Base-by-base conservation (phyloP, 2,113 vertebrate species). In the Poecilia latipinna region DNA sequence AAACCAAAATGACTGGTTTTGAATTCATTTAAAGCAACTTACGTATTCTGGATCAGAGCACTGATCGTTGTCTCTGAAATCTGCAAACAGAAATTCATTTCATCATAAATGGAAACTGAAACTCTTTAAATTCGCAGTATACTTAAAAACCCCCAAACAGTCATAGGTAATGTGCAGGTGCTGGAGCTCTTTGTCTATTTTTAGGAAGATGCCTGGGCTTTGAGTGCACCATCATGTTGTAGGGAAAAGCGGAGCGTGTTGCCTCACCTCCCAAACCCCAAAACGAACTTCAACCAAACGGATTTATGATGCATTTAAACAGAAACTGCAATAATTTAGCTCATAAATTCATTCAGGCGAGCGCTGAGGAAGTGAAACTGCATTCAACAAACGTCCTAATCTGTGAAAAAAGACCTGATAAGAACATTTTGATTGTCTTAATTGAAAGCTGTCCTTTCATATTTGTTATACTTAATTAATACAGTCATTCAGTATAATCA, bases 21-120 rank as follows among this genome's bases (percentile, higher is more conserved):
- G 39, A 42, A 42, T 42, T 42, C 3, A 42, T 42, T 8, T 42
- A 15, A 37, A 42, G 13, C 1, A 7, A 97, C 97, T 97, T 93
- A 98, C 97, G 79, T 97, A 97, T 61, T 98, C 97, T 72, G 88
- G 74, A 0, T 97, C 96, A 22, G 96, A 96, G 91, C 94, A 93
- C 3, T 95, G 93, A 4, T 96, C 94, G 11, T 93, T 95, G 0
- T 88, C 84, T 17, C 90, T 88, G 1, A 91, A 90, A 12, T 85
- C 94, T 95, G 80, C 15, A 81, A 84, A 81, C 22, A 79, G 10
- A 37, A 67, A 70, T 2, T 6, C 4, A 42, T 60, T 78, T 71
- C 4, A 2, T 1, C 31, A 19, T 15, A 28, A 60, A 37, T n/a
- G 24, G 51, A 57, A 57, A 57, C 24, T n/a, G 51, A 57, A 57